Conservation (phyloP, 2,113 vertebrate species). For the Halichoerus grypus region DNA sequence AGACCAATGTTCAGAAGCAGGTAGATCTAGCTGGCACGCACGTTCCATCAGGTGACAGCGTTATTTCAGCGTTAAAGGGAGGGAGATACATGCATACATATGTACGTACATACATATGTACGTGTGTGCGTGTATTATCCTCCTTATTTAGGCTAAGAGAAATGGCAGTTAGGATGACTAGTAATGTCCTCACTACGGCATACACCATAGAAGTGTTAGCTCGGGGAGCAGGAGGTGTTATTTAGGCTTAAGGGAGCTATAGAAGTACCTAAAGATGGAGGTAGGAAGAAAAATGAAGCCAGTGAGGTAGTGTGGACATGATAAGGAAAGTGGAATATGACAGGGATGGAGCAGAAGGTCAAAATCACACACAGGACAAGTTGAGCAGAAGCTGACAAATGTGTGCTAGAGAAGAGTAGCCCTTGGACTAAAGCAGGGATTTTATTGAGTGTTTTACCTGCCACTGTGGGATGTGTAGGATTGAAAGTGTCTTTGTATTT, state of each 20-base stretch:
- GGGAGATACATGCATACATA: background rate
- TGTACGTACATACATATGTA: background rate
- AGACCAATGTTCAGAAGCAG: background rate
- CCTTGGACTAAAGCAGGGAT: background rate
- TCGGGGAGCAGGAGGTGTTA: background rate
- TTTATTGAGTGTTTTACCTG: background rate
- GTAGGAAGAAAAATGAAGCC: background rate
- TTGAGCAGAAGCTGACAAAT: background rate
- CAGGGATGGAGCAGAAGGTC: background rate
- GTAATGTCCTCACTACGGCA: background rate
- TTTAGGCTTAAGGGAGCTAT: background rate
- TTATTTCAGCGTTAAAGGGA: background rate
- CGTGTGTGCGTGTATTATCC: background rate
- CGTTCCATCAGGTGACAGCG: background rate
- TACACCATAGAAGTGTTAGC: background rate
- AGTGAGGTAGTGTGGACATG: background rate
- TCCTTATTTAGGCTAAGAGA: background rate
- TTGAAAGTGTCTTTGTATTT: slow-evolving; percentile 5
- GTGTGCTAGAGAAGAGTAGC: background rate
- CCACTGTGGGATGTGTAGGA: background rate
- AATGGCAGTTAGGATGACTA: background rate
- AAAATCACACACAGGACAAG: background rate
- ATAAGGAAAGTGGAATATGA: background rate
- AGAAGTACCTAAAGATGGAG: background rate
- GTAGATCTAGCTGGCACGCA: background rate